Base-by-base conservation (phyloP, 1,140 invertebrate species). In the Nylanderia fulva region DNA sequence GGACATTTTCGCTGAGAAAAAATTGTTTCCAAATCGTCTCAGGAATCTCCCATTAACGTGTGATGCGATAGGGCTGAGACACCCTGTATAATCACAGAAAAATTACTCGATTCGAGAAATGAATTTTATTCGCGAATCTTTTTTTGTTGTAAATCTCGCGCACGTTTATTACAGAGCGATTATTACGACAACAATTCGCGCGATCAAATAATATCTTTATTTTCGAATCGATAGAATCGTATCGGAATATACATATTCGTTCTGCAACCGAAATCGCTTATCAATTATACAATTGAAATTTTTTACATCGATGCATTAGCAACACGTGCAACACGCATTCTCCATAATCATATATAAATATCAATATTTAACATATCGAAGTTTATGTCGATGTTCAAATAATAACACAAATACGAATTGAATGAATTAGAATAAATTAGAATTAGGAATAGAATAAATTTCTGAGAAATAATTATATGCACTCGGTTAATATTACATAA, bases 141-240 rank as follows among this genome's bases (percentile, higher is more conserved):
- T 9, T 24, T 75, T 60, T 27, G 24, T 18, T 56, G 48, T 66
- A 63, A 77, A 64, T 64, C 75, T 27, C 29, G 54, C 60, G 39
- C 39, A 33, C 58, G 58, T 64, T 48, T 48, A 48, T 29, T 36
- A 18, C 9, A 11, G 33, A 71, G 33, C 36, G 24, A 72, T 80
- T 79, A 89, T 85, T n/a, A n/a, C n/a, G 86, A 85, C 77, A 74
- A 74, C 88, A 39, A n/a, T n/a, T 82, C 60, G 71, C 80, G 58
- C 63, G 64, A 29, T 56, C 76, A 77, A 90, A 87, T 91, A 84
- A 88, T 86, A 90, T 48, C 45, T 48, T 42, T 48, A 15, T 48
- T 48, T 58, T 84, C 83, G 86, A 80, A 90, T 84, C 79, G 83
- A 85, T 79, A n/a, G 71, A 45, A 85, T 48, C 42, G 74, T 87